Percentiles rank a stretch among this genome's conserved stretches.
Evolutionary conservation across 2,888 invertebrate species (phyloP).

Genomic region (Standfussiana lucernea): DNA sequence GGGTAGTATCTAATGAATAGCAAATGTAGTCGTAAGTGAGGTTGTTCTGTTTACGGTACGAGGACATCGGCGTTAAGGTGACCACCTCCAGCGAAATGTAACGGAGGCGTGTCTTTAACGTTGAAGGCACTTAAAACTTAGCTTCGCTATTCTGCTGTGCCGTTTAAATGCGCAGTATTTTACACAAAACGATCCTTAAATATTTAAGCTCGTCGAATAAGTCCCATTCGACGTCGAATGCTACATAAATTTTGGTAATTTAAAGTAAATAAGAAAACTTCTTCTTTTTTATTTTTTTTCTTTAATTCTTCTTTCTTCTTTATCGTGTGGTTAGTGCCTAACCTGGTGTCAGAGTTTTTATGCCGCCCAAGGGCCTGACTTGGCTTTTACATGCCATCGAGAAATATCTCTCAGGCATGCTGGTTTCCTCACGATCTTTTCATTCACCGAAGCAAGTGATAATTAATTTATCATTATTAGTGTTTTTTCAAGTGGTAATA

Average conservation of each 20-base stretch:
- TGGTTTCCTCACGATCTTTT: too few species aligned
- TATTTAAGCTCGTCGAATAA: slow-evolving; percentile 4
- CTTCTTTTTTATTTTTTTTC: too few species aligned
- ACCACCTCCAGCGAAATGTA: slow-evolving; percentile 67
- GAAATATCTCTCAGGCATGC: too few species aligned
- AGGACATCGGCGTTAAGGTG: slow-evolving; percentile 70
- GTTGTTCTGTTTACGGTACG: slow-evolving; percentile 76
- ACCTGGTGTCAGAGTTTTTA: too few species aligned
- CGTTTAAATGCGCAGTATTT: slow-evolving; percentile 9
- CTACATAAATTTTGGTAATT: not conserved
- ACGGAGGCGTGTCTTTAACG: slow-evolving; percentile 47
- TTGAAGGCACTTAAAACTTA: slow-evolving; percentile 23
- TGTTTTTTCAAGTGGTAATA: too few species aligned
- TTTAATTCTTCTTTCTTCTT: too few species aligned
- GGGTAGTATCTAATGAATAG: slow-evolving; percentile 86
- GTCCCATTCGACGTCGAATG: not conserved
- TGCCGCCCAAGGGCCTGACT: too few species aligned
- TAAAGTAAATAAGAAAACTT: not conserved
- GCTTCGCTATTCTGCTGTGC: not conserved
- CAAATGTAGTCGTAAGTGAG: slow-evolving; percentile 81
- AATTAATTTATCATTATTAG: too few species aligned
- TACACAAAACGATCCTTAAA: slow-evolving; percentile 3
- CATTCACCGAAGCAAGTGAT: too few species aligned
- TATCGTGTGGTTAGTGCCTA: too few species aligned
- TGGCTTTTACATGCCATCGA: too few species aligned